A percentile compares a stretch with the other conserved stretches of the same genome.
These are phyloP conservation scores for Odocoileus virginianus DNA, from an alignment of 2,113 vertebrate species.

Conservation along the genomic window DNA sequence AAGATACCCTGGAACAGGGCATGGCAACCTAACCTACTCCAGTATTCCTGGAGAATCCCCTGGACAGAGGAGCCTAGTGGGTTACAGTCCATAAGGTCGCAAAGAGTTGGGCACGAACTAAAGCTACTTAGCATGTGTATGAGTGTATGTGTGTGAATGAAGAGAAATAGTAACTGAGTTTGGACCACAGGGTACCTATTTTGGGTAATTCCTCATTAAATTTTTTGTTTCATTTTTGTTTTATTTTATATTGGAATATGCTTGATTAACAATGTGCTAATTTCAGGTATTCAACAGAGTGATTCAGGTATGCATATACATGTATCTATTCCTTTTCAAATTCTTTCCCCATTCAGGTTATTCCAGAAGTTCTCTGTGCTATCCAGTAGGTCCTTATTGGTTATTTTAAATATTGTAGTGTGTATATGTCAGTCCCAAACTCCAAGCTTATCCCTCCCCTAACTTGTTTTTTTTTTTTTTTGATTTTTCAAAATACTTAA, in stretches of 20 bases:
- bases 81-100: background rate
- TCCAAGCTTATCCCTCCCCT: background rate
- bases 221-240: background rate
- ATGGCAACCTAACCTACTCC: background rate
- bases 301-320: background rate
- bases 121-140: background rate
- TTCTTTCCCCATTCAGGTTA: background rate
- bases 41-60: background rate
- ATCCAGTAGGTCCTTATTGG: background rate
- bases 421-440: background rate
- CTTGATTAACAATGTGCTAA: background rate
- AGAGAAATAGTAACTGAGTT: background rate
- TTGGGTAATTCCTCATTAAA: background rate
- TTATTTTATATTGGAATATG: background rate
- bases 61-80: background rate
- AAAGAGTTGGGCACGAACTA: background rate
- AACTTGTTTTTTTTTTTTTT: constrained; percentile 25
- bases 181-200: background rate
- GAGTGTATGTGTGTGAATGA: background rate
- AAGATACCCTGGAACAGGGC: background rate
- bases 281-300: background rate
- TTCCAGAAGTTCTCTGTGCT: background rate
- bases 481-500: background rate
- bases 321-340: background rate
- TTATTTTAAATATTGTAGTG: background rate